Base-by-base conservation (phyloP, 2,797 vertebrate genomes). In the Sebastes jordani region DNA sequence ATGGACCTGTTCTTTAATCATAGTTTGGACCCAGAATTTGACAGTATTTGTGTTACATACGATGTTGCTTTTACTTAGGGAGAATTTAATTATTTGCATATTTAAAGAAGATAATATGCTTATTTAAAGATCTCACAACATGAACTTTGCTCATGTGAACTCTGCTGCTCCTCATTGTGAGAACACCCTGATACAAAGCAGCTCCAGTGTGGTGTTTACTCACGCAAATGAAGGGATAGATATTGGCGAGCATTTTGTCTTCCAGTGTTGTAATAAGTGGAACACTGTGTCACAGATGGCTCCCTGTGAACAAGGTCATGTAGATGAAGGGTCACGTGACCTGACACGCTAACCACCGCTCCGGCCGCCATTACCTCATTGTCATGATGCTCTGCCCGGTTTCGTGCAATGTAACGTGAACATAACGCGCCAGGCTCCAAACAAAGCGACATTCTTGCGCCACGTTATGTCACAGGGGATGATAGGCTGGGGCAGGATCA, bases 381-480 rank as follows among this genome's bases (percentile, higher is more conserved):
- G 29, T 56, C n/a, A 1, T 52, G 71, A 81, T 22, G 64, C 38
- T 58, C 23, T 42, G 64, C 11, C 58, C 8, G n/a, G 18, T 59
- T 68, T 78, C 5, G 11, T 71, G 77, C 76, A 6, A 9, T 9
- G 11, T 36, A 76, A 70, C 16, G 20, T 81, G 73, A 74, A 58
- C 60, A 55, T 68, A 22, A 67, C 23, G 30, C 20, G 22, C 60
- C 49, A 46, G 67, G 83, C 54, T 78, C 49, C 34, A 76, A 80
- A 91, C 86, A 87, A 87, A 85, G 86, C 81, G 23, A 46, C 78
- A 75, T 84, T 91, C 71, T 87, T 73, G 66, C 49, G 6, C 69
- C 3, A 42, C 1, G 79, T 94, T 92, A 90, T 76, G 89, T 94
- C 89, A 93, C 20, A 69, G 56, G 87, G 49, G 84, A 88, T 78